A percentile compares a stretch with the other conserved stretches of the same genome.
Conservation (phyloP, 2,888 invertebrate species). For the Encarsia formosa region DNA sequence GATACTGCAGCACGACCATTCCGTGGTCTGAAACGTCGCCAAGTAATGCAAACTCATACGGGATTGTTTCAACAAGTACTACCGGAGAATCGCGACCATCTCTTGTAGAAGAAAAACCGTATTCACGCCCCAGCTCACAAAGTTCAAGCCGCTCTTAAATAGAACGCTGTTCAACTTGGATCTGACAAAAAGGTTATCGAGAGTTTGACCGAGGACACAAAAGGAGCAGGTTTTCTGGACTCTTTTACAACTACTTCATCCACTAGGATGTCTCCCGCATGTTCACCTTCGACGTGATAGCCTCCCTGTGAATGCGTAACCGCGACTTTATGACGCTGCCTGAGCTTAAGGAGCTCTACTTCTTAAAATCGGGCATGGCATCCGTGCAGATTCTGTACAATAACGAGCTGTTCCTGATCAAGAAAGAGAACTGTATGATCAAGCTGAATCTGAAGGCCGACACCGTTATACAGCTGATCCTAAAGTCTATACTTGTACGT, state of each 20-base stretch:
- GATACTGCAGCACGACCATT: conserved; percentile 79
- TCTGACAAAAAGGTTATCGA: conserved; percentile 66
- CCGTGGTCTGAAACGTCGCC: conserved; percentile 90
- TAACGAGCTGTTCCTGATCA: conserved; percentile 89
- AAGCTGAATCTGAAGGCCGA: conserved; percentile 97
- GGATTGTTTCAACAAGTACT: conserved; percentile 90
- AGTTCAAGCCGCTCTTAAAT: conserved; percentile 67
- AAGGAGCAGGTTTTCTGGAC: conserved; percentile 84
- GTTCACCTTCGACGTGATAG: conserved; percentile 79
- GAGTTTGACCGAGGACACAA: conserved; percentile 66
- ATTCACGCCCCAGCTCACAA: conserved; percentile 52
- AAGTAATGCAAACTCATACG: conserved; percentile 90
- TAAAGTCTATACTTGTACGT: conserved; percentile 88
- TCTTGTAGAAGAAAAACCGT: conserved; percentile 56
- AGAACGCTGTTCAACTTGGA: conserved; percentile 93
- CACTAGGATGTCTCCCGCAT: conserved; percentile 75
- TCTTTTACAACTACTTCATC: conserved; percentile 83
- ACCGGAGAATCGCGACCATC: conserved; percentile 59
- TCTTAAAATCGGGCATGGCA: conserved; percentile 67
- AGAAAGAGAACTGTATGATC: conserved; percentile 95
- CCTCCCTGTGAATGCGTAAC: conserved; percentile 89
- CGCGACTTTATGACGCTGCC: conserved; percentile 89
- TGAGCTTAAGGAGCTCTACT: conserved; percentile 78
- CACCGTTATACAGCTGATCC: conserved; percentile 93
- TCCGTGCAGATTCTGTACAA: conserved; percentile 77